Conservation (phyloP, 2,888 invertebrate species). For the Sarcophaga caerulescens region DNA sequence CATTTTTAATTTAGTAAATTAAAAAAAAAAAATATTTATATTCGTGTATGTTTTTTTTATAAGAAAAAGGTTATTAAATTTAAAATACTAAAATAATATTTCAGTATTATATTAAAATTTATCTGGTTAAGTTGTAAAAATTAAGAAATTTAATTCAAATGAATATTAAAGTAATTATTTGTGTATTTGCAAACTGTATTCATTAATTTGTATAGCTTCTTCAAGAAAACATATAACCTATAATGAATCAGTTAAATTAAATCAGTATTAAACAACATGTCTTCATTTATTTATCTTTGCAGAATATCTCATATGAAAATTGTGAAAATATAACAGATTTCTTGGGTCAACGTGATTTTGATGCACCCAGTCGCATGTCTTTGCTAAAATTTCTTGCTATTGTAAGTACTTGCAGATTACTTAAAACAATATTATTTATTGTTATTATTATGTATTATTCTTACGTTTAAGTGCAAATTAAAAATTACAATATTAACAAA, state of each 20-base stretch:
- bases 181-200: no score
- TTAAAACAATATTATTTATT: constrained; percentile 20
- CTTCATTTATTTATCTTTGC: constrained; percentile 68
- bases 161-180: constrained; percentile 17
- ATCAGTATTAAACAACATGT: constrained; percentile 22
- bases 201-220: background rate
- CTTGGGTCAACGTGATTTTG: constrained; percentile 75
- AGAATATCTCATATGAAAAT: constrained; percentile 76
- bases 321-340: constrained; percentile 78
- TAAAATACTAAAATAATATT: constrained; percentile 33
- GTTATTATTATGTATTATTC: background rate
- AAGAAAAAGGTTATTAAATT: constrained; percentile 39
- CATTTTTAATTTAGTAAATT: constrained; percentile 2
- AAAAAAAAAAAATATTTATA: background rate
- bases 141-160: background rate
- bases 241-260: no score
- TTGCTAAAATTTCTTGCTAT: constrained; percentile 89
- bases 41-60: constrained; percentile 15
- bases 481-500: constrained; percentile 52
- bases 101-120: constrained; percentile 47
- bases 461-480: constrained; percentile 52
- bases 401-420: constrained; percentile 84
- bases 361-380: constrained; percentile 79
- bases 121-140: constrained; percentile 1
- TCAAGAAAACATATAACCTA: background rate